Evolutionary conservation across 64 coral and sea anemone genomes (phyloP), one percentile per base, ranked within the genome.

Genomic region (Montipora cactus): DNA sequence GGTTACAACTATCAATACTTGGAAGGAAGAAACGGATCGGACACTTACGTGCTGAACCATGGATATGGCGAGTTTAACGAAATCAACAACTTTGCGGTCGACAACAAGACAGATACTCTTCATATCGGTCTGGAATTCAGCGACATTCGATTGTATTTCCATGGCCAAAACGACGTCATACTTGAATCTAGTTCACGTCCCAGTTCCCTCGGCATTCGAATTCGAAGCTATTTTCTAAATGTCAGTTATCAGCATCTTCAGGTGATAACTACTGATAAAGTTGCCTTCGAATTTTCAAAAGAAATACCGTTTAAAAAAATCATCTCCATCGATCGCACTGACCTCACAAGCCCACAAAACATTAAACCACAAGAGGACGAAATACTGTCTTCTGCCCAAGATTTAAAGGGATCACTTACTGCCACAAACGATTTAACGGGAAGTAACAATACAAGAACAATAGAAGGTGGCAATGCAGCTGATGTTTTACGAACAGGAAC

Each of bases 51-150:
- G 7, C 15, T 92, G 3, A 52, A 75, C 4, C 79, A 92, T 14
- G 90, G 90, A 0, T 92, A 92, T 84, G 90, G 90, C 75, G 90
- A 92, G 71, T 92, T 92, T 84, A 92, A 92, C 20, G 90, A 74
- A 72, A 92, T 92, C 3, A 68, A 92, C 50, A 92, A 92, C 13
- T 83, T 59, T 16, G 90, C 79, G 2, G 64, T 52, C 12, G 90
- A 92, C 67, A 44, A 84, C 10, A 75, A 74, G 14, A 25, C 18
- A 16, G 90, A 92, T 23, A 76, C 50, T 7, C 68, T 92, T n/a
- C 67, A 84, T 18, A 4, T 92, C 13, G 90, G 90, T 16, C 20
- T 84, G 20, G 80, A 83, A 18, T 81, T 92, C 76, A 37, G 58
- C 2, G 90, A 92, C 20, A 92, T 92, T 44, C n/a, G 19, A 1